These are phyloP conservation scores for Taxidea taxus DNA, from an alignment of 2,113 vertebrate genomes.

Conservation along the genomic window DNA sequence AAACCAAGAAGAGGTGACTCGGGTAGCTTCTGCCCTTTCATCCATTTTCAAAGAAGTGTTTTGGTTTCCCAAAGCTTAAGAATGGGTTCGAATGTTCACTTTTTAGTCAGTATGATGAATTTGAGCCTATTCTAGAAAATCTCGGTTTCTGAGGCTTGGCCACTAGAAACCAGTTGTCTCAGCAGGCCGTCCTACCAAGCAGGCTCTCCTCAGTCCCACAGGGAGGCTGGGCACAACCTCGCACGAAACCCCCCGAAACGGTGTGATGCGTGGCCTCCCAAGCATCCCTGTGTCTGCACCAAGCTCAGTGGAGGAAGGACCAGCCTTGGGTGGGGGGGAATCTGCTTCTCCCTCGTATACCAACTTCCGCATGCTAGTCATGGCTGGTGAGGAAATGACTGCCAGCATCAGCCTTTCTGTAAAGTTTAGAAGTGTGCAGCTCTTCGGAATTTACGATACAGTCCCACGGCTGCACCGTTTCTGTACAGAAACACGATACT, in stretches of 20 bases:
- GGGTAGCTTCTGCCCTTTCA: not conserved
- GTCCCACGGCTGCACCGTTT: not conserved
- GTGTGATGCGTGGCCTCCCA: not conserved
- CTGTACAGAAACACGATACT: not conserved
- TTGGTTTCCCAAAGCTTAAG: not conserved
- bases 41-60: slow-evolving; percentile 15
- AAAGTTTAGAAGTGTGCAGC: not conserved
- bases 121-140: not conserved
- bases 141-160: not conserved
- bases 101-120: not conserved
- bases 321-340: not conserved
- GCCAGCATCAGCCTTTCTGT: not conserved
- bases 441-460: not conserved
- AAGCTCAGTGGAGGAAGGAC: not conserved
- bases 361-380: not conserved
- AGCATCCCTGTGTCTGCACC: too few species aligned
- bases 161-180: not conserved
- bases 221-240: not conserved
- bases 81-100: not conserved
- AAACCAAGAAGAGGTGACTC: slow-evolving; percentile 4
- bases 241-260: not conserved
- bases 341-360: not conserved
- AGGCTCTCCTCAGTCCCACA: not conserved
- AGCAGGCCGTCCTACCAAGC: not conserved
- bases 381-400: not conserved